Evolutionary conservation across 2,113 vertebrate genomes (phyloP).

Genomic region (Pongo pygmaeus): DNA sequence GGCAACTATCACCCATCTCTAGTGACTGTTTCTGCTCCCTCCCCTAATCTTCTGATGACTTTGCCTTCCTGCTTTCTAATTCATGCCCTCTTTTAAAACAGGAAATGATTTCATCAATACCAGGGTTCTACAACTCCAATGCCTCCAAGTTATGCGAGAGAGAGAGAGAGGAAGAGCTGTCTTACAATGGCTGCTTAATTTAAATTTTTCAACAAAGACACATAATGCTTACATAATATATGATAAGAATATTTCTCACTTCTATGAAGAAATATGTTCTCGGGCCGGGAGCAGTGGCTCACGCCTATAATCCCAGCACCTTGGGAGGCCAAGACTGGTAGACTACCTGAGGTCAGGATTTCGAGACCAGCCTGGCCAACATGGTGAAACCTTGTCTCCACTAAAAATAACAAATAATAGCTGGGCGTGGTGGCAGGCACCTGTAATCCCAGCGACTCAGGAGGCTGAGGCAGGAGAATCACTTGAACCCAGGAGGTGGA

Average conservation of each 20-base stretch:
- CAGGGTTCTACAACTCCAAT: not conserved
- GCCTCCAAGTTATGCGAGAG: not conserved
- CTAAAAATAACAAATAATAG: too few species aligned
- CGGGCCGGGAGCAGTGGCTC: rapidly evolving
- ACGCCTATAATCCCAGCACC: too few species aligned
- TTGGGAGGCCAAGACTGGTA: too few species aligned
- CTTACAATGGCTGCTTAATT: not conserved
- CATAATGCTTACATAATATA: not conserved
- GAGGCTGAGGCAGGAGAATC: too few species aligned
- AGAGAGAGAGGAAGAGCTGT: not conserved
- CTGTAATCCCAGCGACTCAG: too few species aligned
- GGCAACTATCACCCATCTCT: not conserved
- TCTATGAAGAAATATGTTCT: not conserved
- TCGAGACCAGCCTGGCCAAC: too few species aligned
- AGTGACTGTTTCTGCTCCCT: not conserved
- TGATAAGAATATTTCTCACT: not conserved
- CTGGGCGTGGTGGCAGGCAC: too few species aligned
- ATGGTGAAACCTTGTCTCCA: too few species aligned
- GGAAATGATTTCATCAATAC: not conserved
- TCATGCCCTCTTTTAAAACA: not conserved
- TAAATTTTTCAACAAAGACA: not conserved
- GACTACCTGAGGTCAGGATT: too few species aligned
- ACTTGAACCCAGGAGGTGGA: too few species aligned
- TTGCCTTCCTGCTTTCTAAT: not conserved
- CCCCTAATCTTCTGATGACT: not conserved